A percentile compares a stretch with the other conserved stretches of the same genome.
These are phyloP conservation scores for Hermetia illucens DNA, from an alignment of 1,140 invertebrate species.

Conservation along the genomic window DNA sequence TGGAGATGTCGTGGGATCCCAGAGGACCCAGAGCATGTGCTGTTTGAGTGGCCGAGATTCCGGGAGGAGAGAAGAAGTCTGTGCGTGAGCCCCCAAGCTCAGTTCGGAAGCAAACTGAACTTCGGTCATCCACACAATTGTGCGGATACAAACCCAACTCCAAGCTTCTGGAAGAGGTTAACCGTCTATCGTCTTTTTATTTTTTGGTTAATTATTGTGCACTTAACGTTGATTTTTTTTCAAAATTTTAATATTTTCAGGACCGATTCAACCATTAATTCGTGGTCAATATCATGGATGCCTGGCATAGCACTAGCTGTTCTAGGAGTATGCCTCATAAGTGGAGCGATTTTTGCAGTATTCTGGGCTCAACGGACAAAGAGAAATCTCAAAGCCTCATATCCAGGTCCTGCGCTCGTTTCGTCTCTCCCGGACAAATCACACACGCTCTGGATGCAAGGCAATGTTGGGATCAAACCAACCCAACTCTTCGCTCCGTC, in stretches of 20 bases:
- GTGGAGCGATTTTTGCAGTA: conserved; percentile 39
- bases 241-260: conserved; percentile 31
- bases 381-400: conserved; percentile 36
- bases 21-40: too few relatives aligned
- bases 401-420: conserved; percentile 8
- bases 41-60: too few relatives aligned
- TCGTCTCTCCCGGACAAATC: conserved; percentile 3
- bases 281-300: conserved; percentile 4
- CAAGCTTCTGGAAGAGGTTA: too few relatives aligned
- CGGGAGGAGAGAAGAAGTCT: too few relatives aligned
- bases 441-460: conserved; percentile 5
- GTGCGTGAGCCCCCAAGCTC: too few relatives aligned
- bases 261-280: conserved; percentile 36
- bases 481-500: conserved; percentile 30
- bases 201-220: conserved; percentile 4
- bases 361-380: conserved; percentile 37
- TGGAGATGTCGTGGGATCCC: too few relatives aligned
- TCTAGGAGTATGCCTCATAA: conserved; percentile 26
- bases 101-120: too few relatives aligned
- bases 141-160: too few relatives aligned
- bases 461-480: conserved; percentile 16
- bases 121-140: too few relatives aligned
- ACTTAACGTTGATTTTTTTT: conserved; percentile 32
- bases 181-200: too few relatives aligned
- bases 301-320: conserved; percentile 2